Base-by-base conservation (phyloP, 2,888 invertebrate species). In the Terebella lapidaria region DNA sequence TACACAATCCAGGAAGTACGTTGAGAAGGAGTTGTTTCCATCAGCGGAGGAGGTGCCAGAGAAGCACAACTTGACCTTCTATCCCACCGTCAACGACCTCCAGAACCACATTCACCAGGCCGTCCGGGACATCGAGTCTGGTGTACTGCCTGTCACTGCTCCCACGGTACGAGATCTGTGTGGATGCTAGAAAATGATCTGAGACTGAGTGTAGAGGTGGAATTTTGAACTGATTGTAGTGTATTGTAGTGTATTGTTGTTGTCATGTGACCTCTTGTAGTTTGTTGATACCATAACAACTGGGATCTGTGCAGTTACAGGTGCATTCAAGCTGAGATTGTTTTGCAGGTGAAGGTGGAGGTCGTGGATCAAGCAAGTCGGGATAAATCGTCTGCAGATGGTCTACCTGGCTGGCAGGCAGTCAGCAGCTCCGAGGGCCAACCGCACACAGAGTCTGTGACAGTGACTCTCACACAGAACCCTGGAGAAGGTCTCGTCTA, bases 51-150 rank as follows among this genome's bases (percentile, higher is more conserved):
- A 62, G 20, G 45, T 67, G 35, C 71, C 71, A 24, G 76, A 78
- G 60, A 67, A 76, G 42, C 80, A 80, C 66, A 75, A 80, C 63
- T 68, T 78, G 45, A 75, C 72, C 4, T 71, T 72, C 62, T 80
- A 78, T 61, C 80, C 80, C 1, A 80, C 80, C 1, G 78, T 80
- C 22, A 77, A 79, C 53, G 79, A 80, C 62, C 70, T 80, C n/a
- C 79, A 80, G 64, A 80, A 80, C 64, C 77, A 79, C 62, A 77
- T 80, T 26, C 79, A 79, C 58, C 77, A 77, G 62, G 78, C 79
- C 2, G 59, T 78, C 2, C 73, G 72, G 51, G 80, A 80, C 67
- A 73, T 79, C 28, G 73, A 77, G 58, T 70, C 64, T 66, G 79
- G 79, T 1, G 59, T 68, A 2, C 66, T 79, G n/a, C 70, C 74